Percentiles rank a stretch among this genome's conserved stretches.
phyloP scores from a whole-genome alignment of 2,797 vertebrate species.

The Intellagama lesueurii region DNA sequence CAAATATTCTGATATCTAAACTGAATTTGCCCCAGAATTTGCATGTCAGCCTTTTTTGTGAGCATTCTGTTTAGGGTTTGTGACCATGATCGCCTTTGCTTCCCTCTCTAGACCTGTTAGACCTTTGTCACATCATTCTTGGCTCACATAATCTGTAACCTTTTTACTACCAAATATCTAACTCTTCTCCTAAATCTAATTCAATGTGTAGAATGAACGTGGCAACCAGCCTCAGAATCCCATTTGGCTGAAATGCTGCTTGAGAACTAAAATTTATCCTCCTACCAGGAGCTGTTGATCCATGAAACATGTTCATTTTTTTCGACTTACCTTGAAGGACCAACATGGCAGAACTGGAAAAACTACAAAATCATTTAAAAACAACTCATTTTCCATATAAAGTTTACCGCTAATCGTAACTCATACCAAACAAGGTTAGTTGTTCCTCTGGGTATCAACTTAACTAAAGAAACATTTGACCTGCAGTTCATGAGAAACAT shows the following conservation, averaged over 20 bases:
- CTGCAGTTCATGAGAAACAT: not conserved
- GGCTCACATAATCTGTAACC: no score
- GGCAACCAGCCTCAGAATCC: not conserved
- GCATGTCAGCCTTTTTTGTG: not conserved
- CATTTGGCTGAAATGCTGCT: not conserved
- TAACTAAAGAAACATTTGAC: not conserved
- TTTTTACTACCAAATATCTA: not conserved
- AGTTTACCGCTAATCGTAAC: not conserved
- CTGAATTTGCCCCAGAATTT: not conserved
- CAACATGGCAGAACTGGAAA: not conserved
- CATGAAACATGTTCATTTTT: not conserved
- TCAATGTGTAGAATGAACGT: not conserved
- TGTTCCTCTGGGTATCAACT: constrained; percentile 12
- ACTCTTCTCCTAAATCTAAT: not conserved
- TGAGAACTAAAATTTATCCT: not conserved
- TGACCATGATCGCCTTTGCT: not conserved
- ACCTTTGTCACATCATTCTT: not conserved
- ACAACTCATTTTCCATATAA: not conserved
- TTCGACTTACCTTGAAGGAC: not conserved
- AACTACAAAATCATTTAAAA: not conserved
- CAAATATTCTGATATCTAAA: not conserved
- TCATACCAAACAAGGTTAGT: not conserved
- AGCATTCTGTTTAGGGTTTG: not conserved
- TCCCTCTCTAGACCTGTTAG: not conserved
- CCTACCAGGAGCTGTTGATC: not conserved